Percentiles rank a stretch among this genome's conserved stretches.
Evolutionary conservation across 2,797 vertebrate species (phyloP).

Genomic region (Pristis pectinata): DNA sequence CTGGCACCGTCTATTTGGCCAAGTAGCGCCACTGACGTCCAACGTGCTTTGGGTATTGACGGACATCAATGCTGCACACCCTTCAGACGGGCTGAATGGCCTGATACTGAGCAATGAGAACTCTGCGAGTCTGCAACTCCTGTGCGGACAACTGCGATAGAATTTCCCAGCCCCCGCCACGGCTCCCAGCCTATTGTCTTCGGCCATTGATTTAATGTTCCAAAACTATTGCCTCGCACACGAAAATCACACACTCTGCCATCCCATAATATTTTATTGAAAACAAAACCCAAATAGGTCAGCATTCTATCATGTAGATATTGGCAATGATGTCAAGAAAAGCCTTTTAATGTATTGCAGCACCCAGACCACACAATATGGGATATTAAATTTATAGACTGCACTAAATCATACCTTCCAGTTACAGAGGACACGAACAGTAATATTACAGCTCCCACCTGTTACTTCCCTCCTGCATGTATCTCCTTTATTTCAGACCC

Average conservation of each 20-base stretch:
- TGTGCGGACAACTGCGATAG: too few species aligned
- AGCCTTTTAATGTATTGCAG: neutral
- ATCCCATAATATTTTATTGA: neutral
- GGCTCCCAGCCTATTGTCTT: too few species aligned
- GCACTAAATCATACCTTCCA: neutral
- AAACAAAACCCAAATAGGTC: neutral
- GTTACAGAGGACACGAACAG: neutral
- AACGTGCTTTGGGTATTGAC: too few species aligned
- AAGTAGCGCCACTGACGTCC: too few species aligned
- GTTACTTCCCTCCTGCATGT: neutral
- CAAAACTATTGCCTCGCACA: neutral
- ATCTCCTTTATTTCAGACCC: conserved; percentile 19
- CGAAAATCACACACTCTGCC: neutral
- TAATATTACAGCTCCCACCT: neutral
- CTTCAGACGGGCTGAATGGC: too few species aligned
- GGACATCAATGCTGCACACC: too few species aligned
- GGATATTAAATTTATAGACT: conserved; percentile 2
- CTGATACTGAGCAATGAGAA: too few species aligned
- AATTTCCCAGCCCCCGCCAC: too few species aligned
- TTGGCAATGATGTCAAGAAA: neutral
- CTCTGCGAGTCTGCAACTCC: too few species aligned
- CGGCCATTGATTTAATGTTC: too few species aligned
- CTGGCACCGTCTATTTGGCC: too few species aligned
- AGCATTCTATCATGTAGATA: neutral
- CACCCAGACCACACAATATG: neutral